Evolutionary conservation across 64 coral and sea anemone species (phyloP).

Genomic region (Hydrozoanthus tunicans): DNA sequence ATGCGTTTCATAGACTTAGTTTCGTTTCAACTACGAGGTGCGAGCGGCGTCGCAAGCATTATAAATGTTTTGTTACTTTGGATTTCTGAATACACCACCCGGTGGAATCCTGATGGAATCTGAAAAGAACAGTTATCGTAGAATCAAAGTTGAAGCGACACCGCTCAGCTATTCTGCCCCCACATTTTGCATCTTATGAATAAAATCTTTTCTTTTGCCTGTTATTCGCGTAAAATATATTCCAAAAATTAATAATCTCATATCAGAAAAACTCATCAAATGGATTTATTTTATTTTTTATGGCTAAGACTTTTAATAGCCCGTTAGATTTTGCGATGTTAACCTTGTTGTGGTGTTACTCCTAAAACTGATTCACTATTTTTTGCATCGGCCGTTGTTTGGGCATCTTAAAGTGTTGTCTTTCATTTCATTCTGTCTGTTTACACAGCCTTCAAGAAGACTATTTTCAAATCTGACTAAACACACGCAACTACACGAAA

Average conservation of each 20-base stretch:
- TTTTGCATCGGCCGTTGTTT: conserved; percentile 32
- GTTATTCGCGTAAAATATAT: neutral
- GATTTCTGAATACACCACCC: conserved; percentile 17
- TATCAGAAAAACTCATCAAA: conserved; percentile 24
- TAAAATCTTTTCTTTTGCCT: neutral
- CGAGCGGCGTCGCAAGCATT: neutral
- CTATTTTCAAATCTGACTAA: conserved; percentile 29
- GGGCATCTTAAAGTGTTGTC: conserved; percentile 19
- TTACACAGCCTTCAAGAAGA: conserved; percentile 62
- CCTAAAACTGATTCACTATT: neutral
- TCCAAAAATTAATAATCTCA: conserved; percentile 16
- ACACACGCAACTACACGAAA: conserved; percentile 53
- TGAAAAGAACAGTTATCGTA: conserved; percentile 22
- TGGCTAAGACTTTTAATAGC: neutral
- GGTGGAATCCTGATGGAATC: conserved; percentile 24
- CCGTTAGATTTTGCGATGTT: neutral
- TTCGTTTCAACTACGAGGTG: neutral
- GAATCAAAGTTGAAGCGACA: neutral
- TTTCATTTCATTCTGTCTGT: conserved; percentile 46
- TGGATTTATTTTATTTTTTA: conserved; percentile 36
- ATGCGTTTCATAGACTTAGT: neutral
- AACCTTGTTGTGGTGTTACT: conserved; percentile 25
- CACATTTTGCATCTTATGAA: neutral
- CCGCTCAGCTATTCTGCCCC: neutral
- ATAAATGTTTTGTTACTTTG: conserved; percentile 21